phyloP scores from a whole-genome alignment of 2,113 vertebrate species.

The Brachyhypopomus occidentalis region DNA sequence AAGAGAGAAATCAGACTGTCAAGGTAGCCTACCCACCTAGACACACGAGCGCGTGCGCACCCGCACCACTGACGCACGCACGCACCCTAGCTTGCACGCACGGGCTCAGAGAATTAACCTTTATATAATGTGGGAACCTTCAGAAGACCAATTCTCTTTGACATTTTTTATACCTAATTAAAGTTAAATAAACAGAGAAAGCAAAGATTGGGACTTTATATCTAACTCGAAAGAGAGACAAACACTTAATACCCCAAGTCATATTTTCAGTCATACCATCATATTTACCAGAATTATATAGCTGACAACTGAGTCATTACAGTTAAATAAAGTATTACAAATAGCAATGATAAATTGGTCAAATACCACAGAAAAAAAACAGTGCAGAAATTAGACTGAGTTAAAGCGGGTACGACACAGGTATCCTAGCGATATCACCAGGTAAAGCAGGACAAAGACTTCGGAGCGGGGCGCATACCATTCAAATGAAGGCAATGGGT shows the following conservation, averaged over 20 bases:
- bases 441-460: constrained; percentile 51
- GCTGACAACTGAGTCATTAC: too few relatives aligned
- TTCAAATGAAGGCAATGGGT: neutral
- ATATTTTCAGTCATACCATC: too few relatives aligned
- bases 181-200: too few relatives aligned
- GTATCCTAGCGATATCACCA: constrained; percentile 12
- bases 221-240: too few relatives aligned
- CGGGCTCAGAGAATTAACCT: constrained; percentile 27
- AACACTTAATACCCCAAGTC: too few relatives aligned
- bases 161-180: neutral
- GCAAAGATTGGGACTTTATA: too few relatives aligned
- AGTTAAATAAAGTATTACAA: too few relatives aligned
- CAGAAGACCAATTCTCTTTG: neutral
- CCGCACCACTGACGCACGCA: constrained; percentile 36
- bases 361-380: too few relatives aligned
- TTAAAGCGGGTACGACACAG: neutral
- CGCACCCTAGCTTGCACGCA: constrained; percentile 5
- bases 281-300: too few relatives aligned
- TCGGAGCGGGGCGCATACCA: constrained; percentile 13
- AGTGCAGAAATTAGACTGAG: too few relatives aligned
- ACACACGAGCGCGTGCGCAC: constrained; percentile 10
- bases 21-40: constrained; percentile 38
- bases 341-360: too few relatives aligned
- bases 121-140: constrained; percentile 23
- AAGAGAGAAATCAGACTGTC: constrained; percentile 48